phyloP scores from a whole-genome alignment of 2,113 vertebrate species.

The Plestiodon gilberti region DNA sequence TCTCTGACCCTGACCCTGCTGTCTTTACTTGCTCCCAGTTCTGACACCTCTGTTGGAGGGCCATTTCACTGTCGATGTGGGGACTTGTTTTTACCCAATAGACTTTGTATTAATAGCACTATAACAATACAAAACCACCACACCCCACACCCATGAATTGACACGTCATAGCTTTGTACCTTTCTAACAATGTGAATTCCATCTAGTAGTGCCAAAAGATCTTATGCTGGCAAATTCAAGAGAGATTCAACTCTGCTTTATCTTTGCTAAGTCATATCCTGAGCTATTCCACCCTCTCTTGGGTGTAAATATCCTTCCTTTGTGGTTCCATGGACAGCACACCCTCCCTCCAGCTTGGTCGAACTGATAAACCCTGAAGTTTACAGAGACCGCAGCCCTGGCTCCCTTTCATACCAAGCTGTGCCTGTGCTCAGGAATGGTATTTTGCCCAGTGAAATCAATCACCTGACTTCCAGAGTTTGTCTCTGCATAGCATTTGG shows the following conservation, averaged over 20 bases:
- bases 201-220: background rate
- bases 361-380: background rate
- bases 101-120: background rate
- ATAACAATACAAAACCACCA: background rate
- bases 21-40: background rate
- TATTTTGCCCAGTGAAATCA: background rate
- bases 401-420: background rate
- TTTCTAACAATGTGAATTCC: background rate
- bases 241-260: background rate
- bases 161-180: background rate
- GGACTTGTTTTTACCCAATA: background rate
- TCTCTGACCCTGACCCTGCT: background rate
- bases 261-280: background rate
- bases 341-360: background rate
- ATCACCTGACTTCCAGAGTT: background rate
- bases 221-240: background rate
- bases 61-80: background rate
- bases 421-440: background rate
- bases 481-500: constrained; percentile 15
- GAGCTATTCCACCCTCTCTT: background rate
- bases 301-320: background rate
- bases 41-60: background rate
- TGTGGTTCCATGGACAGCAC: background rate
- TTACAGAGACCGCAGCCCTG: background rate
- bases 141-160: background rate